Base-by-base conservation (phyloP, 2,888 invertebrate species). In the Diaprepes abbreviatus region DNA sequence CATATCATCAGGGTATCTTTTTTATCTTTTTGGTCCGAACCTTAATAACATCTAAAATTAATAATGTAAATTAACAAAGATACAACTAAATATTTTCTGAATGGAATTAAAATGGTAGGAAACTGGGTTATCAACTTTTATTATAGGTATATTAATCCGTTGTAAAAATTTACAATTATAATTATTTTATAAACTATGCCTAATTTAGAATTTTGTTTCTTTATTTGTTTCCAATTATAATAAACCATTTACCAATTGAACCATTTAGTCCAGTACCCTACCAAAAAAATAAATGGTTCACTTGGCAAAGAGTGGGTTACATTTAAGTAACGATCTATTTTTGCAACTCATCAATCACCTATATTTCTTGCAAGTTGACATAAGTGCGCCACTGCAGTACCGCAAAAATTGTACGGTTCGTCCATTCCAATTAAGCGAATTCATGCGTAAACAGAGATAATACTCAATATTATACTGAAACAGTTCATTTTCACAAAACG, bases 361-460 rank as follows among this genome's bases (percentile, higher is more conserved):
- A 35, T 9, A 54, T 52, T 60, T 60, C 35, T 35, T 16, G 45
- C 45, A 57, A 62, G 40, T 67, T 67, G 45, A 62, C 59, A 66
- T 59, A 60, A 40, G 45, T 36, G 33, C 55, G 67, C 60, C 33
- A 50, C 59, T 40, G 58, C 12, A 35, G 50, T 70, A 70, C 70
- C 70, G 72, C 60, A 70, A 70, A 72, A 72, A 72, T 70, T 63
- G 55, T 67, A 72, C 55, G 59, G 57, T 66, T 66, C 55, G 48
- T 43, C n/a, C 59, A 57, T 43, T 55, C 33, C 16, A 57, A 60
- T 65, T 70, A 66, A 66, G 63, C 48, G 64, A 82, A 82, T 81
- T 82, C 78, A 83, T 78, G 82, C 83, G 81, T 78, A 82, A 82
- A 81, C 76, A 70, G 45, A 73, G 80, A 78, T 83, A 82, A 82